Evolutionary conservation across 2,797 vertebrate species (phyloP), one percentile per base, ranked within the genome.

Genomic region (Cheirogaleus major): DNA sequence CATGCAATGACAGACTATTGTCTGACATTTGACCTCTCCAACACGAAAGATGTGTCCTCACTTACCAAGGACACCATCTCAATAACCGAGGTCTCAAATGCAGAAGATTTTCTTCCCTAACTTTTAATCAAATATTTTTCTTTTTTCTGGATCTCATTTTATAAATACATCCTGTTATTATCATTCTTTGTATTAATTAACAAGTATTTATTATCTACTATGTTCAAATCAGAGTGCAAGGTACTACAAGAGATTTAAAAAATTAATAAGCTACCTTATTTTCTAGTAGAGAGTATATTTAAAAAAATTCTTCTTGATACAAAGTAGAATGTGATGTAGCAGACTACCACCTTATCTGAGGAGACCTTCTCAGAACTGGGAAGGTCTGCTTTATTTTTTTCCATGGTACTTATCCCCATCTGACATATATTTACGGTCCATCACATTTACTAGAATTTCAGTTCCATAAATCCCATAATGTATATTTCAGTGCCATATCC

Each of bases 121-220:
- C 11, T 86, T 78, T 70, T 63, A 93, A 93, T 61, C 12, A 67
- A 75, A 23, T 4, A 52, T 22, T 20, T 55, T 86, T 86, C 10
- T 41, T 75, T 78, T 79, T 67, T 25, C 72, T 81, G 76, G 12
- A 45, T 82, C 67, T 83, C 38, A 5, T 84, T 84, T 91, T 82
- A 76, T 82, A 69, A 90, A 45, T 67, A 63, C 91, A 38, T 88
- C 9, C 20, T 89, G 8, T 82, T 84, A 35, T 32, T 65, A 89
- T 73, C 32, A 57, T 41, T 70, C 32, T 91, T 90, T 85, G 52
- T 65, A 61, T 35, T 81, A 65, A 76, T 43, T 94, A 76, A 30
- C 41, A 88, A 92, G 23, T 76, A 95, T 45, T 78, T 83, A 96
- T 69, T 85, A 61, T 72, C 61, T 32, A 67, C 15, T 85, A 89